Percentiles rank a stretch among this genome's conserved stretches.
Conservation (phyloP, 2,797 vertebrate genomes). For the Lutra lutra region DNA sequence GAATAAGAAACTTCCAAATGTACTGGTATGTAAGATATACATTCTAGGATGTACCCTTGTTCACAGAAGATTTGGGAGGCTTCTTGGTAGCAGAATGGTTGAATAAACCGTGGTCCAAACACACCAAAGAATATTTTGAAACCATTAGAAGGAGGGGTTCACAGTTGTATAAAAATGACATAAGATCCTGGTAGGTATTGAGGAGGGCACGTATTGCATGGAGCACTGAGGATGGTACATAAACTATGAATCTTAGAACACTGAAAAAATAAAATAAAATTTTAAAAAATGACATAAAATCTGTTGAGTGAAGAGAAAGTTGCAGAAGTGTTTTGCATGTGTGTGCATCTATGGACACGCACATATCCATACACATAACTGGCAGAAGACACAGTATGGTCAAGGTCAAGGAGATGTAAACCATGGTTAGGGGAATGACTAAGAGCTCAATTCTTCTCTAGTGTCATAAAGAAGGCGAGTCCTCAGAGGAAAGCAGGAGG, state of each 20-base stretch:
- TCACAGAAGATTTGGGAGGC: background rate
- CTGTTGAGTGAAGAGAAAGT: background rate
- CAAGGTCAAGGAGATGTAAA: background rate
- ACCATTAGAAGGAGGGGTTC: background rate
- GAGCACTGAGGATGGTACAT: no score
- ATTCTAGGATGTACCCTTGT: rapidly evolving
- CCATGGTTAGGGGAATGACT: no score
- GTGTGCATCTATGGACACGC: rapidly evolving
- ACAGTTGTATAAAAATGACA: background rate
- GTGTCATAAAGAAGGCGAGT: background rate
- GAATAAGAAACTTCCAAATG: background rate
- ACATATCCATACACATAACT: background rate
- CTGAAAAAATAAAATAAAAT: no score
- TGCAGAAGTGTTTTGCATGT: background rate
- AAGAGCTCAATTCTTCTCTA: background rate
- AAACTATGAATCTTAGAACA: no score
- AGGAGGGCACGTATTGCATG: no score
- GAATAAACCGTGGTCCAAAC: background rate
- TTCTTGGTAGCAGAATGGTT: background rate
- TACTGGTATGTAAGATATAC: background rate
- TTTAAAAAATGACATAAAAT: background rate
- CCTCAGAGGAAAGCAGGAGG: background rate
- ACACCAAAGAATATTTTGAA: background rate
- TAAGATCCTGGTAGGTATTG: no score
- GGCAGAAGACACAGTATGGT: background rate